Evolutionary conservation across 1,140 invertebrate genomes (phyloP).

Genomic region (Hylyphantes graminicola): DNA sequence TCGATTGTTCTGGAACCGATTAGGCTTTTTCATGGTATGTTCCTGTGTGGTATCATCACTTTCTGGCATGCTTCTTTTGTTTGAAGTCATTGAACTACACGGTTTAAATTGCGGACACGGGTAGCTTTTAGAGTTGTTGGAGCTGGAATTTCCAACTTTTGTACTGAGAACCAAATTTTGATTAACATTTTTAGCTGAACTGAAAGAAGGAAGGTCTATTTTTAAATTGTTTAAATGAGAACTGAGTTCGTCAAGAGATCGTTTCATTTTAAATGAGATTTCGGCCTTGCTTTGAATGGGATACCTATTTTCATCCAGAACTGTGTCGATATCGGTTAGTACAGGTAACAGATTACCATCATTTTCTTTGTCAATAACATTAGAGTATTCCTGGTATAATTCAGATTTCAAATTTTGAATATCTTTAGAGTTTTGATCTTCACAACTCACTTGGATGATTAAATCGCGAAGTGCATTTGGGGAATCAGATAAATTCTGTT

Average conservation of each 20-base stretch:
- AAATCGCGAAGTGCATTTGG: conserved; percentile 17
- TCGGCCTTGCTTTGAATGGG: background rate
- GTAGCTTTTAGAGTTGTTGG: background rate
- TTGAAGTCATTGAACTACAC: background rate
- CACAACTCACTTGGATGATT: background rate
- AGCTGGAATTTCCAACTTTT: background rate
- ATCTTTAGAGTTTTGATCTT: conserved; percentile 3
- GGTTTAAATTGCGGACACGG: background rate
- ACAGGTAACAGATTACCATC: conserved; percentile 9
- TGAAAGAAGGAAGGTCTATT: background rate
- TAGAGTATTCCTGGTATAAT: conserved; percentile 11
- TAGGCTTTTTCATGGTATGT: background rate
- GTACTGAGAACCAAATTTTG: background rate
- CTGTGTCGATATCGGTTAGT: background rate
- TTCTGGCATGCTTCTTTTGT: background rate
- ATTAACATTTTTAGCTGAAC: background rate
- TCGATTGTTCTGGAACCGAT: background rate
- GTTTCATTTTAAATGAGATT: background rate
- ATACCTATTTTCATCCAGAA: background rate
- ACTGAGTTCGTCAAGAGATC: background rate
- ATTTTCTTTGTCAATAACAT: background rate
- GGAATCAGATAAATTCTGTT: conserved; percentile 1
- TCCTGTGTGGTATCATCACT: background rate
- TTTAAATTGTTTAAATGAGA: background rate
- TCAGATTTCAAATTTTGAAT: conserved; percentile 15